phyloP scores from a whole-genome alignment of 2,888 invertebrate species.

The Orchesellides sinensis region DNA sequence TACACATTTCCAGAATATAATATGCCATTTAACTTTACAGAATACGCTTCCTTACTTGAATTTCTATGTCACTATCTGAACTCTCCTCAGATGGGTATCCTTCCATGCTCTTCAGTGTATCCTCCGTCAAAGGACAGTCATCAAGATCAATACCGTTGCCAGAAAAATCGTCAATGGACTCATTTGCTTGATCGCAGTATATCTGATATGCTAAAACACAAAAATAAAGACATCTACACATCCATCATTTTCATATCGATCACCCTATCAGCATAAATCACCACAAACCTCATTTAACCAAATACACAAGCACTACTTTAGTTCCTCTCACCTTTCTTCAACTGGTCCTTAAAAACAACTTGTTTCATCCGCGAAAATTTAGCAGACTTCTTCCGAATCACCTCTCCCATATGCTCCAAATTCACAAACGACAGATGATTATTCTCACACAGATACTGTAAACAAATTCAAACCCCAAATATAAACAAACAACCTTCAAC shows the following conservation, averaged over 20 bases:
- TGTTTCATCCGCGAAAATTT: constrained; percentile 90
- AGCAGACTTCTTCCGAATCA: constrained; percentile 84
- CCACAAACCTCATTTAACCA: background rate
- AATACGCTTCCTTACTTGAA: constrained; percentile 49
- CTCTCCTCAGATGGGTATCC: constrained; percentile 44
- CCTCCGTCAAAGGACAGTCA: constrained; percentile 2
- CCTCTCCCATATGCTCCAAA: constrained; percentile 89
- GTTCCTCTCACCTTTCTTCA: background rate
- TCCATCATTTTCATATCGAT: background rate
- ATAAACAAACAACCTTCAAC: no score
- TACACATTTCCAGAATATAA: no score
- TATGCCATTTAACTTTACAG: no score
- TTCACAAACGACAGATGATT: constrained; percentile 89
- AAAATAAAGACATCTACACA: background rate
- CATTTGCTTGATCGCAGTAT: constrained; percentile 9
- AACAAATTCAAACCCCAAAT: background rate
- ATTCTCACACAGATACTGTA: constrained; percentile 87
- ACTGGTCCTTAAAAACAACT: constrained; percentile 81
- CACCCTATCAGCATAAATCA: background rate
- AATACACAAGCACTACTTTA: background rate
- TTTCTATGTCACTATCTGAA: constrained; percentile 67
- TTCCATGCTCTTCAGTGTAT: constrained; percentile 27
- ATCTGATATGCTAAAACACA: constrained; percentile 19
- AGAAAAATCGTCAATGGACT: background rate
- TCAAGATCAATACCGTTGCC: constrained; percentile 30